Conservation (phyloP, 2,113 vertebrate species). For the Tyrannus savana region DNA sequence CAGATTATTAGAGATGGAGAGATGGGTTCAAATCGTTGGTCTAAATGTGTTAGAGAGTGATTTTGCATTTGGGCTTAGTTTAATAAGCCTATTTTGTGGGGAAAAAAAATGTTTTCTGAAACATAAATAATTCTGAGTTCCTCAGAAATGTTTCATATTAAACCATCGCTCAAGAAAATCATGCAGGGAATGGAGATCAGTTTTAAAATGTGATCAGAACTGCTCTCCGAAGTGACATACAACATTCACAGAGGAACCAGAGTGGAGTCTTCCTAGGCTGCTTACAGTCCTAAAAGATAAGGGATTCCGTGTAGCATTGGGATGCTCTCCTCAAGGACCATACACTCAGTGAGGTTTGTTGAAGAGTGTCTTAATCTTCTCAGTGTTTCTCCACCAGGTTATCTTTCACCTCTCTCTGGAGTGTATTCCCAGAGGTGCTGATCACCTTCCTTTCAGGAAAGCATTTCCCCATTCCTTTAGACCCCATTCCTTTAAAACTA, state of each 20-base stretch:
- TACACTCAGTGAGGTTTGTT: neutral
- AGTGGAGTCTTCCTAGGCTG: neutral
- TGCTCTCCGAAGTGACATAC: neutral
- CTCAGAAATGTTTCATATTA: neutral
- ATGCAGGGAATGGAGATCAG: neutral
- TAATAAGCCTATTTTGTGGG: neutral
- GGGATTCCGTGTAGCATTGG: neutral
- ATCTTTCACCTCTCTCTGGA: neutral
- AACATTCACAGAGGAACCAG: fast-evolving
- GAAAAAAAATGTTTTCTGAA: neutral
- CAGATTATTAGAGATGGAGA: neutral
- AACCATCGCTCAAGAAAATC: neutral
- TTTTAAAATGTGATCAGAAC: neutral
- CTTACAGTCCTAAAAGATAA: neutral
- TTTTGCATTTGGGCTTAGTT: neutral
- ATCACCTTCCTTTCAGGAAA: neutral
- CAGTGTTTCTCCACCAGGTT: neutral
- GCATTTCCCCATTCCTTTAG: neutral
- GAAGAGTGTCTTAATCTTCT: neutral
- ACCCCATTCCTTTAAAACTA: neutral
- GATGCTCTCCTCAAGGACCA: neutral
- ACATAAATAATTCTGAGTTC: neutral
- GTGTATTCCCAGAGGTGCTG: neutral
- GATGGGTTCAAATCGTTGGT: neutral
- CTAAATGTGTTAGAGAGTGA: neutral